phyloP scores from a whole-genome alignment of 2,113 vertebrate species.

The Corythaeola cristata region DNA sequence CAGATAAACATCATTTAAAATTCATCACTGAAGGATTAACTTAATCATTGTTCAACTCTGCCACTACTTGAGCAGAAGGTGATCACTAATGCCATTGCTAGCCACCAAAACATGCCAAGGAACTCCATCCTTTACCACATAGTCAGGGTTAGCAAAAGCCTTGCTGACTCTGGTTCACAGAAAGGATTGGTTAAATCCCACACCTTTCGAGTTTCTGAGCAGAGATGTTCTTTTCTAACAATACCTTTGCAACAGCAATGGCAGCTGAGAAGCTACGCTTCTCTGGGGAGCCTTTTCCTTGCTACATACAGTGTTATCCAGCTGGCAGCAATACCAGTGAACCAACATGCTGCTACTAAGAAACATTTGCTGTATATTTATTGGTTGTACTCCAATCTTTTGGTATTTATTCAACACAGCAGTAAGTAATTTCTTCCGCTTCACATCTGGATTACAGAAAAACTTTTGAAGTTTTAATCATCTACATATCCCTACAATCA shows the following conservation, averaged over 20 bases:
- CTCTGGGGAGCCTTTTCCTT: background rate
- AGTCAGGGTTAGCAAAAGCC: background rate
- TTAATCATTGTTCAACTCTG: background rate
- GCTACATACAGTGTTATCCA: background rate
- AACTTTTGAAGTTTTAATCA: background rate
- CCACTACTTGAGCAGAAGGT: background rate
- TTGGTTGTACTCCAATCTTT: background rate
- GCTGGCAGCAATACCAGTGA: background rate
- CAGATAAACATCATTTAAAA: constrained; percentile 24
- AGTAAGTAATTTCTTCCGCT: background rate
- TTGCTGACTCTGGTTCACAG: background rate
- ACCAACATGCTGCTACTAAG: background rate
- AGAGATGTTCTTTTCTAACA: background rate
- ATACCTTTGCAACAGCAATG: background rate
- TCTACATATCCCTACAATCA: background rate
- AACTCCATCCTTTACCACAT: background rate
- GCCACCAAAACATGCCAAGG: background rate
- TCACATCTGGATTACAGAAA: background rate
- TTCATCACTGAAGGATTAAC: constrained; percentile 8
- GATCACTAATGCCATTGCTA: background rate
- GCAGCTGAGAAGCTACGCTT: background rate
- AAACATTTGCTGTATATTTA: background rate
- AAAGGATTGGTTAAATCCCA: background rate
- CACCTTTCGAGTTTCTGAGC: background rate
- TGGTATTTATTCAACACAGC: background rate